These are phyloP conservation scores for Cyprinella venusta DNA, from an alignment of 2,797 vertebrate species.

Conservation along the genomic window DNA sequence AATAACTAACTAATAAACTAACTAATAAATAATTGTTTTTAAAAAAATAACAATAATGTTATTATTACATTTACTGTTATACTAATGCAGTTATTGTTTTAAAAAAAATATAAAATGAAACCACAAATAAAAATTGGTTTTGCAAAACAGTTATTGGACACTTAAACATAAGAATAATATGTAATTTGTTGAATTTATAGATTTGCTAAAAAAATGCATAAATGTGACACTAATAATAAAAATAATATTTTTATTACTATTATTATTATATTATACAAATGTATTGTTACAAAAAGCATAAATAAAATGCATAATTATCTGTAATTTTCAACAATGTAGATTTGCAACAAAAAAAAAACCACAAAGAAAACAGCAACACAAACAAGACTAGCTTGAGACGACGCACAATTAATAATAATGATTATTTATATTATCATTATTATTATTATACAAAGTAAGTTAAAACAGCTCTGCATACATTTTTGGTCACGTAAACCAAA, in stretches of 20 bases:
- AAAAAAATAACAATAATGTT: background rate
- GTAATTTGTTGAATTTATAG: background rate
- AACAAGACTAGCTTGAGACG: background rate
- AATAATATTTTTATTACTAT: background rate
- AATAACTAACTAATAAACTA: too few species aligned
- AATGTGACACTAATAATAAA: background rate
- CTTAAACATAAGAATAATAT: background rate
- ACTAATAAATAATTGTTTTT: too few species aligned
- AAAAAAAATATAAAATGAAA: background rate
- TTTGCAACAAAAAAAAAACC: background rate
- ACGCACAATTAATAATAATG: background rate
- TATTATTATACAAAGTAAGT: background rate
- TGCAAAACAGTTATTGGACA: background rate
- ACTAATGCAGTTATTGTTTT: background rate
- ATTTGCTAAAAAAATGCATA: background rate
- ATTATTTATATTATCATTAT: background rate
- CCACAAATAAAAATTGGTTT: background rate
- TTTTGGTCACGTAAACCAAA: background rate
- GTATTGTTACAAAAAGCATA: background rate
- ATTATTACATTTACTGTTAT: background rate
- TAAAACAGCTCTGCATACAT: background rate
- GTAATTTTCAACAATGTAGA: background rate
- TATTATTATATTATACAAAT: background rate
- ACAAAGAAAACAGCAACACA: background rate
- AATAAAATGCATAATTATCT: background rate